These are phyloP conservation scores for Eolophus roseicapilla DNA, from an alignment of 2,113 vertebrate genomes.

Conservation along the genomic window DNA sequence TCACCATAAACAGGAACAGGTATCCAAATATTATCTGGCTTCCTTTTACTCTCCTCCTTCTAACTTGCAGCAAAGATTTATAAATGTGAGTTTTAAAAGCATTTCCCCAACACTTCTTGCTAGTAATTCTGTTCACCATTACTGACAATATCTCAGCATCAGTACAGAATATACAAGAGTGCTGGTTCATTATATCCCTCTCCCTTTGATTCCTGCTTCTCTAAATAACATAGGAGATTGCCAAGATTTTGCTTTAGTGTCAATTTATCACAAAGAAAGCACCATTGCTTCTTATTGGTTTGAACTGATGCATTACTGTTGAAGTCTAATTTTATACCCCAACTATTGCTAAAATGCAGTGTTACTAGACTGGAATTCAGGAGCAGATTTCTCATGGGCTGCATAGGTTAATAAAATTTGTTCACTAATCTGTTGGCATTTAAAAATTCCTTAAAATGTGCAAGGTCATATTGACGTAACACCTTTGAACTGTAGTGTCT, in stretches of 20 bases:
- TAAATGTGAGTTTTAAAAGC: constrained; percentile 53
- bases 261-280: constrained; percentile 61
- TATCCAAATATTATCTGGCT: not conserved
- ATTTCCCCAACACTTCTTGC: not conserved
- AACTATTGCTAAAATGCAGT: constrained; percentile 5
- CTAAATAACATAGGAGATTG: constrained; percentile 69
- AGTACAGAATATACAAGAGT: constrained; percentile 34
- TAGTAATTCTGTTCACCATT: constrained; percentile 35
- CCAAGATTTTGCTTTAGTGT: constrained; percentile 50
- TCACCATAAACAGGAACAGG: not conserved
- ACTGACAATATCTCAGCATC: constrained; percentile 39
- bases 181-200: constrained; percentile 45
- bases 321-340: constrained; percentile 29
- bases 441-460: constrained; percentile 25
- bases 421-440: not conserved
- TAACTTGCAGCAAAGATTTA: constrained; percentile 44
- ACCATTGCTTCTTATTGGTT: constrained; percentile 36
- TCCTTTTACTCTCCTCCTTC: not conserved
- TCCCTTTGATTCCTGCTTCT: constrained; percentile 63
- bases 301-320: constrained; percentile 6
- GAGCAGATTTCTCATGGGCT: not conserved
- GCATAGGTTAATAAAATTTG: constrained; percentile 5
- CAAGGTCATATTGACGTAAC: not conserved
- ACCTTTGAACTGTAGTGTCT: not conserved
- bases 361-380: not conserved